Evolutionary conservation across 2,113 vertebrate genomes (phyloP), one percentile per base, ranked within the genome.

Genomic region (Neolamprologus hecqui): DNA sequence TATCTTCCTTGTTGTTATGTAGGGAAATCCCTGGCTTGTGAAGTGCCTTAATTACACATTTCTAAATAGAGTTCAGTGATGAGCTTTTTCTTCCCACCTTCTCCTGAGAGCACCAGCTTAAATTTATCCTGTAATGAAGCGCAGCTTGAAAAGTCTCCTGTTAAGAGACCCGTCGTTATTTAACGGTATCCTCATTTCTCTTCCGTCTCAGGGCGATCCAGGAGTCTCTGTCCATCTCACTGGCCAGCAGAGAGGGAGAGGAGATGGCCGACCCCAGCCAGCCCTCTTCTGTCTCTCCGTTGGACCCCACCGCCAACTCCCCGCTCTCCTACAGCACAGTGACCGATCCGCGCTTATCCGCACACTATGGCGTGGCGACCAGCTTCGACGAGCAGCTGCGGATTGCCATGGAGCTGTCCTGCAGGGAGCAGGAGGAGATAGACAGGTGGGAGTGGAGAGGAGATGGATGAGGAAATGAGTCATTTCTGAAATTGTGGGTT

Each of bases 351-450:
- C 89, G 55, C 80, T 85, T 89, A 77, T 84, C 95, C 0, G 96
- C 92, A 17, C 90, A 93, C 4, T 94, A 96, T 3, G 92, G 90
- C 2, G 86, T 92, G 79, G 92, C 87, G 3, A 86, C 93, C 35
- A 98, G 96, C 94, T 98, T 98, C 4, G 97, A 98, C 3, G 98
- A 98, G 95, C 98, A 98, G 95, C 96, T 99, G 80, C 97, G 97
- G 6, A 88, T 98, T 40, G 98, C 98, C 91, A 97, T 99, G 97
- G 98, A 98, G 90, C 86, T 98, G 55, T 99, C 98, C 0, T 97
- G 97, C 12, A 90, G 92, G 84, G 98, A 99, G 89, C 97, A 98
- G 91, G 97, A 98, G 90, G 98, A 98, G 91, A 94, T 87, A 31
- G 97, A 98, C 92, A 97, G 97, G 91, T 96, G 90, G 49, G 96